Evolutionary conservation across 2,888 invertebrate species (phyloP).

Genomic region (Atherix ibis): DNA sequence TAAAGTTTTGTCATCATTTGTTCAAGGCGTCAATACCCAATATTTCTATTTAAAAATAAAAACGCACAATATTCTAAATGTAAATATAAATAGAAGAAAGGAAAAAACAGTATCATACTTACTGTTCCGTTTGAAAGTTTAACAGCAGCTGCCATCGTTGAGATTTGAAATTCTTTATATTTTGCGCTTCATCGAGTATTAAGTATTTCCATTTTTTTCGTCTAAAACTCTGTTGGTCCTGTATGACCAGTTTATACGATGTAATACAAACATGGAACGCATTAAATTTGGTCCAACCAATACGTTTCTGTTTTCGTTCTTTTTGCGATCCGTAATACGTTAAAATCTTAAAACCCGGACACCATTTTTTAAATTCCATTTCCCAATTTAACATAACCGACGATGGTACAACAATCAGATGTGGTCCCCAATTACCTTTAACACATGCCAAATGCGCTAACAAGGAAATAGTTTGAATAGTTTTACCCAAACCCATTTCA

Average conservation of each 20-base stretch:
- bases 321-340: constrained; percentile 96
- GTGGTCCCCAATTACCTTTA: constrained; percentile 87
- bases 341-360: constrained; percentile 95
- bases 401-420: constrained; percentile 96
- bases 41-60: too few relatives aligned
- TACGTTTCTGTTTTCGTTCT: constrained; percentile 79
- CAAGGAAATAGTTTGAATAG: constrained; percentile 91
- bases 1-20: too few relatives aligned
- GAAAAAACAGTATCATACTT: constrained; percentile 21
- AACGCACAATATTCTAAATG: too few relatives aligned
- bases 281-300: constrained; percentile 96
- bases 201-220: constrained; percentile 97
- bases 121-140: constrained; percentile 86
- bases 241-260: constrained; percentile 93
- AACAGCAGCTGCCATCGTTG: constrained; percentile 95
- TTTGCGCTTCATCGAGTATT: constrained; percentile 96
- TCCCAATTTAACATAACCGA: constrained; percentile 99
- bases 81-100: constrained; percentile 3
- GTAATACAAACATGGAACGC: constrained; percentile 98
- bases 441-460: constrained; percentile 88
- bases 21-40: too few relatives aligned
- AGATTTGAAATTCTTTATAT: constrained; percentile 98
- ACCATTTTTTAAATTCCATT: constrained; percentile 99
- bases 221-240: constrained; percentile 95
- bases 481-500: constrained; percentile 95